These are phyloP conservation scores for Heliconius ethilla DNA, from an alignment of 2,888 invertebrate species.

Conservation along the genomic window DNA sequence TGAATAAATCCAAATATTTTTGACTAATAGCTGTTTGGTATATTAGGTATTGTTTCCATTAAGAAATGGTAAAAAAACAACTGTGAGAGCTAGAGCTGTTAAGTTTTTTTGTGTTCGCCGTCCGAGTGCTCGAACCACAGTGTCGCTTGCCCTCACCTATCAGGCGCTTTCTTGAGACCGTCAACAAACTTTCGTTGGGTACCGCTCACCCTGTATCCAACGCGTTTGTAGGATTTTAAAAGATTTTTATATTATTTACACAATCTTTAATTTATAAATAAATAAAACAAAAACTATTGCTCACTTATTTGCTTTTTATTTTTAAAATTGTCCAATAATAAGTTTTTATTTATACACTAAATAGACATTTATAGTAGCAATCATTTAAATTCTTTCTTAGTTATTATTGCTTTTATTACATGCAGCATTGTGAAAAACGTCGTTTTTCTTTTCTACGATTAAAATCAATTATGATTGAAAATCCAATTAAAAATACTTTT, in stretches of 20 bases:
- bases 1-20: conserved; percentile 44
- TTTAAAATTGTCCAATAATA: too few relatives aligned
- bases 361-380: too few relatives aligned
- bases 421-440: conserved; percentile 35
- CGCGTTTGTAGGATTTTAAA: conserved; percentile 1
- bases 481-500: not conserved
- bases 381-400: not conserved
- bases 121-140: conserved; percentile 59
- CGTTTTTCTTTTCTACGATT: conserved; percentile 14
- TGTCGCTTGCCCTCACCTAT: conserved; percentile 51
- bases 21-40: conserved; percentile 37
- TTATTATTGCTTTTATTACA: conserved; percentile 44
- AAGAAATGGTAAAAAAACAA: conserved; percentile 43
- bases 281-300: not conserved
- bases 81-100: too few relatives aligned
- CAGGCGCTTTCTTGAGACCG: conserved; percentile 64
- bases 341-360: too few relatives aligned
- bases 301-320: too few relatives aligned
- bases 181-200: conserved; percentile 59
- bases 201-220: conserved; percentile 50
- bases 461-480: not conserved
- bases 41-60: conserved; percentile 22
- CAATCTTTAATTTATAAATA: not conserved
- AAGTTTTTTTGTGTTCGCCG: conserved; percentile 56
- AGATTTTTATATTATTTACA: not conserved